Percentiles rank a stretch among this genome's conserved stretches.
Conservation (phyloP, 2,888 invertebrate genomes). For the Spodoptera picta region DNA sequence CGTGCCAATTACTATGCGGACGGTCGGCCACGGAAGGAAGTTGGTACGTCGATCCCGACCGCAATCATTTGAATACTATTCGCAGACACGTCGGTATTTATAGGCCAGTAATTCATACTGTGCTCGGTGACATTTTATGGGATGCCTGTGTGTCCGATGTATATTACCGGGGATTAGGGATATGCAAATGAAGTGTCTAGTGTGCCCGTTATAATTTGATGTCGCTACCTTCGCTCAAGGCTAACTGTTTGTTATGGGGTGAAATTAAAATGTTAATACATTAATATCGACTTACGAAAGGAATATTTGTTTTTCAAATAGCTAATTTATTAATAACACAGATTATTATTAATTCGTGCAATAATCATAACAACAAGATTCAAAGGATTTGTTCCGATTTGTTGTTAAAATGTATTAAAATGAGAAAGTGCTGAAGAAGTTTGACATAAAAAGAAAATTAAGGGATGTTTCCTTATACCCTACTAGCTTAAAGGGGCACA, state of each 20-base stretch:
- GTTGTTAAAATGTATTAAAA: slow-evolving; percentile 26
- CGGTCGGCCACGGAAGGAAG: slow-evolving; percentile 84
- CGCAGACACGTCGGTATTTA: slow-evolving; percentile 82
- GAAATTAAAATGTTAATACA: slow-evolving; percentile 50
- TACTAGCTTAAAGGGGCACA: slow-evolving; percentile 30
- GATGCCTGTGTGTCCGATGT: slow-evolving; percentile 74
- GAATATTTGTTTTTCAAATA: slow-evolving; percentile 21
- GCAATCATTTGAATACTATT: slow-evolving; percentile 86
- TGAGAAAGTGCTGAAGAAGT: slow-evolving; percentile 27
- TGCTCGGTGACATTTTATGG: slow-evolving; percentile 81
- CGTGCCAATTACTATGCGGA: slow-evolving; percentile 85
- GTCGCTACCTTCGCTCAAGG: slow-evolving; percentile 46
- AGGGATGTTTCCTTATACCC: slow-evolving; percentile 39
- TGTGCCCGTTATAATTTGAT: slow-evolving; percentile 57
- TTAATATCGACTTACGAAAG: slow-evolving; percentile 27
- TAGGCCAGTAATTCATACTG: slow-evolving; percentile 81
- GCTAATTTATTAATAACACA: slow-evolving; percentile 34
- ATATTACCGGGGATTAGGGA: slow-evolving; percentile 66
- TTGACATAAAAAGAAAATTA: slow-evolving; percentile 49
- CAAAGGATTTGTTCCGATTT: slow-evolving; percentile 32
- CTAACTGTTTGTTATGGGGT: slow-evolving; percentile 37
- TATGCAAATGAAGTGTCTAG: slow-evolving; percentile 74
- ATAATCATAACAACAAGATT: slow-evolving; percentile 15
- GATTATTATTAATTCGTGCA: slow-evolving; percentile 12
- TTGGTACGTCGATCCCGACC: slow-evolving; percentile 83